Evolutionary conservation across 2,797 vertebrate species (phyloP), one percentile per base, ranked within the genome.

Genomic region (Sphenopsis melanotis): DNA sequence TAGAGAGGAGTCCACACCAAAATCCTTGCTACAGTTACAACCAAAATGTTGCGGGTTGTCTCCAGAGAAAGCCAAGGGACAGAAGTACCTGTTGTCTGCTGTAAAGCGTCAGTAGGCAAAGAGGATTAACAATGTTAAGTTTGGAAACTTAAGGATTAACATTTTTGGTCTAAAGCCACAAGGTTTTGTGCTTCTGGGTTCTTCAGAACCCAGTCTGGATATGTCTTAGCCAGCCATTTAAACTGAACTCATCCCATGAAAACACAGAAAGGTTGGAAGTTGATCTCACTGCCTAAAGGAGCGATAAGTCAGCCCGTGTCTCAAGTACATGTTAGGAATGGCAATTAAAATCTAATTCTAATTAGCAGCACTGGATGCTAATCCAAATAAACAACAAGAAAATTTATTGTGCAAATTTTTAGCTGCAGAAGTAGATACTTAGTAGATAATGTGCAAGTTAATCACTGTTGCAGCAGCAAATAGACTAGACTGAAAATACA

Each of bases 271-370:
- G 24, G 23, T 18, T 88, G 39, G 37, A 88, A 86, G 69, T 44
- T 86, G 80, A 81, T 86, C 70, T 88, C 19, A 19, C 15, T 86
- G 80, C 74, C 72, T 83, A 60, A 83, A 94, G 69, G 27, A 94
- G 36, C 8, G 50, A 41, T 81, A 87, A 85, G 86, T 88, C 47
- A 86, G 46, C 32, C 23, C 1, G 0, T 47, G 15, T 61, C 37
- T 93, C 83, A 71, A 78, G 57, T 36, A 75, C 5, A 2, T 32
- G 32, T 52, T 75, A 87, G 81, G 47, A 95, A 69, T 74, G 41
- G 61, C 63, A 84, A 88, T 90, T 78, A 90, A 65, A 96, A 72
- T 60, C 29, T 65, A 93, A 88, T 91, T 85, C 32, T 69, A 89
- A 89, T 87, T 95, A 90, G 55, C 27, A 69, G 46, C 20, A 50